phyloP scores from a whole-genome alignment of 2,797 vertebrate species.

The Cyclopterus lumpus region DNA sequence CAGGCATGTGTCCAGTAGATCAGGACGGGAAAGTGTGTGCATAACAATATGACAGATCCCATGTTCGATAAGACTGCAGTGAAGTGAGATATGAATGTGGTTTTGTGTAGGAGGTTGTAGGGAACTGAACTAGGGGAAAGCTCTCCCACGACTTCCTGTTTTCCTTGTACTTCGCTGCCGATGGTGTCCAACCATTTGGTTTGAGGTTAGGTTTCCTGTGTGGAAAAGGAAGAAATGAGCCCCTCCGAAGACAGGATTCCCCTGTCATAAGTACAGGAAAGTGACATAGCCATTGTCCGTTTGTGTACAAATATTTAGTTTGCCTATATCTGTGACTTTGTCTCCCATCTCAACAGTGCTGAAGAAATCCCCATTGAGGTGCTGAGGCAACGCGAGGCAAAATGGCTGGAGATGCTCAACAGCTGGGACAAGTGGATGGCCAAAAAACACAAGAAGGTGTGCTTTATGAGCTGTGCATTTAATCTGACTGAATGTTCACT shows the following conservation, averaged over 20 bases:
- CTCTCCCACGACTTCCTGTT: constrained; percentile 78
- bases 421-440: constrained; percentile 99
- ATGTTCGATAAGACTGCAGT: background rate
- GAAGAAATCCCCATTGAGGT: constrained; percentile 90
- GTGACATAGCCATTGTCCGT: background rate
- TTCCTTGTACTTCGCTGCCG: constrained; percentile 49
- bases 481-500: background rate
- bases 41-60: background rate
- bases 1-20: background rate
- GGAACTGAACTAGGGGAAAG: constrained; percentile 65
- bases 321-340: background rate
- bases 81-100: constrained; percentile 11
- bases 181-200: constrained; percentile 50
- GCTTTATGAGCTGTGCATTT: background rate
- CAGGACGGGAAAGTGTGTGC: background rate
- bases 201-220: constrained; percentile 66
- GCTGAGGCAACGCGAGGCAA: constrained; percentile 92
- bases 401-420: constrained; percentile 99
- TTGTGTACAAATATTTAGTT: background rate
- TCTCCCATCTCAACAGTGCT: constrained; percentile 72
- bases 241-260: constrained; percentile 5
- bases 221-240: constrained; percentile 57
- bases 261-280: constrained; percentile 15
- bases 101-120: constrained; percentile 22
- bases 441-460: constrained; percentile 97